Conservation (phyloP, 23 tunicate genomes). For the Ciona savignyi region DNA sequence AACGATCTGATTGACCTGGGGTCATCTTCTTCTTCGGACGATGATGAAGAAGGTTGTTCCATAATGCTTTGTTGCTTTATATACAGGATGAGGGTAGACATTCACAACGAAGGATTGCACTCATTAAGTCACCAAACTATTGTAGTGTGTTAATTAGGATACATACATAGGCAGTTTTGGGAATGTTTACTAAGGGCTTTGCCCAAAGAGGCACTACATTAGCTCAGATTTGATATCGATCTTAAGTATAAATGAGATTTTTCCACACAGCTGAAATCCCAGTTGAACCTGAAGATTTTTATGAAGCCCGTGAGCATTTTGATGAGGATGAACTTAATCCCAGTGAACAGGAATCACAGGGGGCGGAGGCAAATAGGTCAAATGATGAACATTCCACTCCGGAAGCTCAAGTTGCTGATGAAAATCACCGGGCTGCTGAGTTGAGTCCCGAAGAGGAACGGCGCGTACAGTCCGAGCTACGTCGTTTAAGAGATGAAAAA, state of each 20-base stretch:
- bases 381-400: background rate
- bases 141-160: too few relatives aligned
- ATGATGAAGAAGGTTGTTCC: background rate
- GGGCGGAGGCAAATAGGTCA: background rate
- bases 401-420: background rate
- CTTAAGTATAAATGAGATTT: background rate
- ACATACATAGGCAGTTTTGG: too few relatives aligned
- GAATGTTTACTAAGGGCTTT: too few relatives aligned
- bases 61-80: too few relatives aligned
- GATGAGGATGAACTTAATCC: background rate
- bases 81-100: too few relatives aligned
- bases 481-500: constrained; percentile 6
- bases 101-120: too few relatives aligned
- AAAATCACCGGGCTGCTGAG: background rate
- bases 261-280: background rate
- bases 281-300: background rate
- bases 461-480: background rate
- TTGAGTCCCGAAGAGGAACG: background rate
- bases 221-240: background rate
- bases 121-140: too few relatives aligned
- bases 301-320: background rate
- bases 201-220: too few relatives aligned
- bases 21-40: too few relatives aligned
- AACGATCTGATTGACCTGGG: background rate
- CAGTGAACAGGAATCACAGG: background rate